Evolutionary conservation across 2,113 vertebrate species (phyloP), one percentile per base, ranked within the genome.

Genomic region (Triplophysa dalaica): DNA sequence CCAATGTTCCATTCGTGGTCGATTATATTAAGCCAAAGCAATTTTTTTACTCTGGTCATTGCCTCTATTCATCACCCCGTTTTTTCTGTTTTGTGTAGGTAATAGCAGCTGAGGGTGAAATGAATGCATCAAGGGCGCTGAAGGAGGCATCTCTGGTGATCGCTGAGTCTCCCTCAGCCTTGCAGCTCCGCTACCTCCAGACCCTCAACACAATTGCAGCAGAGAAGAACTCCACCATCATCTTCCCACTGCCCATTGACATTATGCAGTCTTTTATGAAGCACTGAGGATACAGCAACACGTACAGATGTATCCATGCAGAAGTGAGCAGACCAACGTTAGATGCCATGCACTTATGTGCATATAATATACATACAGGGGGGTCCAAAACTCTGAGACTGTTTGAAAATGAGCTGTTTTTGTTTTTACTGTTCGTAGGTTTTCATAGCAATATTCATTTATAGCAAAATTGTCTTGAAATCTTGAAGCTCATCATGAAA

Each of bases 121-220:
- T 96, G 95, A 97, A 97, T 0, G 96, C 95, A 0, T 96, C 96
- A 0, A 88, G 95, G 48, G 94, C 95, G 0, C 90, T 97, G 85
- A 98, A 98, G 78, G 97, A 99, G 85, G 95, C 95, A 0, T 92
- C 97, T 8, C 92, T 96, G 29, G 95, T 98, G 61, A 96, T 98
- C 70, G 92, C 95, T 0, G 96, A 98, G 86, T 96, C 95, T 4
- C 97, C 97, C 0, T 94, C 94, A 0, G 96, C 94, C 33, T 94
- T 99, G 41, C 96, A 99, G 92, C 94, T 99, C 16, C 95, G 95
- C 2, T 99, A 98, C 83, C 91, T 98, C 48, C 95, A 98, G 93
- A 97, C 95, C 14, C 91, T 96, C 83, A 96, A 91, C 90, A 96
- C 94, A 87, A 98, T 98, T 3, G 95, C 94, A 0, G 93, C 94